These are phyloP conservation scores for Branchinecta lindahli DNA, from an alignment of 1,140 invertebrate species.

Conservation along the genomic window DNA sequence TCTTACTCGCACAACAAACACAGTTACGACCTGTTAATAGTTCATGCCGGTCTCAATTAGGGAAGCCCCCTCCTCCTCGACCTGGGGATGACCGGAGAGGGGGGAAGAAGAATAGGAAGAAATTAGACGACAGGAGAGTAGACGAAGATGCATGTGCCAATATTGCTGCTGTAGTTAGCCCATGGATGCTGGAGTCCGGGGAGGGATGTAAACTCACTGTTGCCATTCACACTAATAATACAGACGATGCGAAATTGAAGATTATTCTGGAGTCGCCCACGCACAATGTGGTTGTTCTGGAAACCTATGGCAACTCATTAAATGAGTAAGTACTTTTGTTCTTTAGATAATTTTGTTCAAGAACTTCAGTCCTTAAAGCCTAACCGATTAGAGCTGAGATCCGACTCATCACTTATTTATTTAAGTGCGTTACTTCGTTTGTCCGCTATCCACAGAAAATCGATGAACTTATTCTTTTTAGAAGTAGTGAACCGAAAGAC, in stretches of 20 bases:
- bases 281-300: conserved; percentile 19
- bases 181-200: conserved; percentile 18
- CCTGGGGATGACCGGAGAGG: not conserved
- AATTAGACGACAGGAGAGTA: not conserved
- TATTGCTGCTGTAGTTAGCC: conserved; percentile 12
- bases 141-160: conserved; percentile 10
- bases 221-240: conserved; percentile 19
- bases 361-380: not conserved
- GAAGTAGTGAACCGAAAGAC: too few species aligned
- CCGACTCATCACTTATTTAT: too few species aligned
- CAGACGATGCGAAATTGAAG: conserved; percentile 19
- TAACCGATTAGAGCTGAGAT: too few species aligned
- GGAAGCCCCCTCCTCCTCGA: not conserved
- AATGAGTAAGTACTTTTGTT: conserved; percentile 16
- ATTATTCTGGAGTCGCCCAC: conserved; percentile 17
- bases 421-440: not conserved
- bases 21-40: too few species aligned
- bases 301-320: conserved; percentile 16
- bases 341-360: not conserved
- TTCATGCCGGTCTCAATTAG: not conserved
- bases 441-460: too few species aligned
- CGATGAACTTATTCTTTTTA: too few species aligned
- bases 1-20: not conserved
- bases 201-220: conserved; percentile 16
- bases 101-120: not conserved